Percentiles rank a stretch among this genome's conserved stretches.
phyloP scores from a whole-genome alignment of 2,113 vertebrate genomes.

The Leptobrachium leishanense region DNA sequence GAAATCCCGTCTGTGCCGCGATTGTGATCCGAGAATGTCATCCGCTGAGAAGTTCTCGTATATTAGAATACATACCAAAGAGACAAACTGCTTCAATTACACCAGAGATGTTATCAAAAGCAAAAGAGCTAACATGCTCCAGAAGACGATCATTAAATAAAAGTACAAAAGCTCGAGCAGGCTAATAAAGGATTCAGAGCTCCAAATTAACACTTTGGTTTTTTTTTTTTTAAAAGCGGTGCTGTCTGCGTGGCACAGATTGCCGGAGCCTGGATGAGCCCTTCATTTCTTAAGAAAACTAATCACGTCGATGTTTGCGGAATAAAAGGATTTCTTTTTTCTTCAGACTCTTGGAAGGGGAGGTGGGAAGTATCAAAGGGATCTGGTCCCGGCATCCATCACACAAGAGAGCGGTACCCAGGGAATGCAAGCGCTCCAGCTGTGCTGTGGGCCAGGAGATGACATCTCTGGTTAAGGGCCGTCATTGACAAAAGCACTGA shows the following conservation, averaged over 20 bases:
- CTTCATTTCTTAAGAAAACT: slow-evolving; percentile 34
- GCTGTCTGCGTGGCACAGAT: slow-evolving; percentile 27
- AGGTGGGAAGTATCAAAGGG: slow-evolving; percentile 31
- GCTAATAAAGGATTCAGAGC: slow-evolving; percentile 42
- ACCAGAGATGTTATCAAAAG: slow-evolving; percentile 47
- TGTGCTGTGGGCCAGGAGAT: background rate
- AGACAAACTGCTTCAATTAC: slow-evolving; percentile 47
- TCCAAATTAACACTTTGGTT: slow-evolving; percentile 44
- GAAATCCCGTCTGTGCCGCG: background rate
- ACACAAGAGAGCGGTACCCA: slow-evolving; percentile 10
- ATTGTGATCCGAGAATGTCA: slow-evolving; percentile 25
- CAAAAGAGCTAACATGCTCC: slow-evolving; percentile 43
- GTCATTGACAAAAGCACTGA: background rate
- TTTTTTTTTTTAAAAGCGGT: background rate
- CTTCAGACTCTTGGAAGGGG: slow-evolving; percentile 8
- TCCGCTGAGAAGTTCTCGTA: slow-evolving; percentile 13
- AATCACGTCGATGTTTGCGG: slow-evolving; percentile 25
- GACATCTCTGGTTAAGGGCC: background rate
- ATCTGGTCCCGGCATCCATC: slow-evolving; percentile 22
- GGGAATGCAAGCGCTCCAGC: background rate
- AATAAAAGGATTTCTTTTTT: slow-evolving; percentile 26
- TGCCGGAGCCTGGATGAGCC: slow-evolving; percentile 12
- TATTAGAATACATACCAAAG: slow-evolving; percentile 43
- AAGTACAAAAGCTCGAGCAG: slow-evolving; percentile 36
- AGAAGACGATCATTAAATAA: slow-evolving; percentile 41